Percentiles rank a stretch among this genome's conserved stretches.
phyloP scores from a whole-genome alignment of 2,888 invertebrate species.

The Drosophila borborema region DNA sequence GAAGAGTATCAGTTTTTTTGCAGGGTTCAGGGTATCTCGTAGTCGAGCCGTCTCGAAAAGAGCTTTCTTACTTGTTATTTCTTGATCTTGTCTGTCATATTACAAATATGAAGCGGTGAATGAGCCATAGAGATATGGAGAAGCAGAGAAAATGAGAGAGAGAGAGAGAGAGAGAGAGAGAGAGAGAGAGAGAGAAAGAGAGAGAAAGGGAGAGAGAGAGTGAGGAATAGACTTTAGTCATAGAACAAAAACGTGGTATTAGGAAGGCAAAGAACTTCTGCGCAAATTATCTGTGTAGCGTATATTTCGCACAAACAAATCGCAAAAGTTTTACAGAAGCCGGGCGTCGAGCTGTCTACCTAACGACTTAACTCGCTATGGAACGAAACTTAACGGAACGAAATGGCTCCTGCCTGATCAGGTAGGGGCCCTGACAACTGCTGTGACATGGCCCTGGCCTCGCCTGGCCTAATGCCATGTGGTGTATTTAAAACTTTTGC shows the following conservation, averaged over 20 bases:
- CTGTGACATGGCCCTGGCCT: conserved; percentile 28
- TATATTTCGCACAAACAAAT: conserved; percentile 79
- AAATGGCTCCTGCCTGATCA: conserved; percentile 39
- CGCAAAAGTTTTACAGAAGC: conserved; percentile 73
- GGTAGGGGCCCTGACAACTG: conserved; percentile 33
- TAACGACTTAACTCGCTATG: conserved; percentile 31
- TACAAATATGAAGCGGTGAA: too few species aligned
- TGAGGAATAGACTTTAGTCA: too few species aligned
- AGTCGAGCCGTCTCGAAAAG: too few species aligned
- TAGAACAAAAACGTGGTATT: conserved; percentile 47
- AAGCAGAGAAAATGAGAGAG: too few species aligned
- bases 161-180: too few species aligned
- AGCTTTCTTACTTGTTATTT: too few species aligned
- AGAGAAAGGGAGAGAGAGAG: too few species aligned
- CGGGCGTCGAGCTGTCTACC: conserved; percentile 35
- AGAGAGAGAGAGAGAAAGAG: too few species aligned
- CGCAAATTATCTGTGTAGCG: conserved; percentile 76
- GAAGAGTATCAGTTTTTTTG: too few species aligned
- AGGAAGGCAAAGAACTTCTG: conserved; percentile 58
- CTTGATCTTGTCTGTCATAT: too few species aligned
- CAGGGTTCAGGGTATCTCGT: too few species aligned
- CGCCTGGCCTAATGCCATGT: conserved; percentile 18
- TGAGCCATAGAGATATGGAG: too few species aligned
- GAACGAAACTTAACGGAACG: conserved; percentile 29
- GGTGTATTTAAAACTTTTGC: conserved; percentile 68